These are phyloP conservation scores for Megaleporinus macrocephalus DNA, from an alignment of 2,113 vertebrate genomes.

Conservation along the genomic window DNA sequence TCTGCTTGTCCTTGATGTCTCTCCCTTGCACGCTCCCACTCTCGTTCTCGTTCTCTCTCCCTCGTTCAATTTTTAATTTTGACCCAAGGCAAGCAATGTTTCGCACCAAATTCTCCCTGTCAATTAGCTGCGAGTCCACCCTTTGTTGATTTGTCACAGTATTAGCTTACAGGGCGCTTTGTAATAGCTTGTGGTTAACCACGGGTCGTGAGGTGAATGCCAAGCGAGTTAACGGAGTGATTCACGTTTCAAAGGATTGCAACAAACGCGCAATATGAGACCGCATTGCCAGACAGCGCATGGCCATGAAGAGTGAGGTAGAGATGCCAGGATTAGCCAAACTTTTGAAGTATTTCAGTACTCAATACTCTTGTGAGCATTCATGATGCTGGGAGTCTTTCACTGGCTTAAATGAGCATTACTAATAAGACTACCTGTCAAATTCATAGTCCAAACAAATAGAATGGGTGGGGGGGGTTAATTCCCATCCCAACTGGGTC, in stretches of 20 bases:
- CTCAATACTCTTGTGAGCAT: too few relatives aligned
- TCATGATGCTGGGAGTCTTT: background rate
- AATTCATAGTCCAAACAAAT: too few relatives aligned
- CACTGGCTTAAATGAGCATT: too few relatives aligned
- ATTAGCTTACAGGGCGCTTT: constrained; percentile 32
- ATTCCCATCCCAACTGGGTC: too few relatives aligned
- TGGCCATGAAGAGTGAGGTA: background rate
- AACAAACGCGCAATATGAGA: background rate
- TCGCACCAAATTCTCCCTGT: constrained; percentile 44
- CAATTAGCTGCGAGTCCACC: constrained; percentile 24
- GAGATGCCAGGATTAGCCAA: background rate
- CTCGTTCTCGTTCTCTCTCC: constrained; percentile 34
- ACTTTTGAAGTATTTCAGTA: too few relatives aligned
- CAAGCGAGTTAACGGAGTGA: constrained; percentile 7
- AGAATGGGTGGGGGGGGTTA: too few relatives aligned
- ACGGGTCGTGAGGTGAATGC: constrained; percentile 36
- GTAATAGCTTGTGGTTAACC: constrained; percentile 36
- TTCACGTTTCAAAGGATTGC: background rate
- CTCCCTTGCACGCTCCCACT: constrained; percentile 62
- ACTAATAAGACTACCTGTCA: too few relatives aligned
- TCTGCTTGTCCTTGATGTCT: constrained; percentile 70
- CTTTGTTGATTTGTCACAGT: constrained; percentile 42
- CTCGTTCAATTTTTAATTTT: constrained; percentile 49
- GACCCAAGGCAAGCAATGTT: constrained; percentile 44
- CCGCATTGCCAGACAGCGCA: background rate